Conservation (phyloP, 1,140 invertebrate species). For the Drosophila jambulina region DNA sequence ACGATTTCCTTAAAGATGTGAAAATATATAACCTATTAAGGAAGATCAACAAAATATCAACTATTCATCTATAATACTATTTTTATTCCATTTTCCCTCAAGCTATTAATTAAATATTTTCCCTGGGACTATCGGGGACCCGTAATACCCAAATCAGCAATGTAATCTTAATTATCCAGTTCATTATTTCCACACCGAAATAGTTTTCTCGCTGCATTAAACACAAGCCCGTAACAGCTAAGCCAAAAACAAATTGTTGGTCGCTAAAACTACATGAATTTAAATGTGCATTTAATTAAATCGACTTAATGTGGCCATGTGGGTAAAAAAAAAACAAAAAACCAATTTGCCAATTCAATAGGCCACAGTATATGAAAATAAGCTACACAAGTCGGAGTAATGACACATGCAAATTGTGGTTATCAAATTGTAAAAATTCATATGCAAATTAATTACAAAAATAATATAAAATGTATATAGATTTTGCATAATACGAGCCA, state of each 20-base stretch:
- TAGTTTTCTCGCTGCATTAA: slow-evolving; percentile 20
- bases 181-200: slow-evolving; percentile 19
- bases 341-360: slow-evolving; percentile 38
- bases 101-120: slow-evolving; percentile 11
- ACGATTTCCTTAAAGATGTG: too few species aligned
- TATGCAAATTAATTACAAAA: slow-evolving; percentile 43
- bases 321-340: slow-evolving; percentile 11
- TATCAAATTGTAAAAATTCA: slow-evolving; percentile 43
- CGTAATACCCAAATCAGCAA: not conserved
- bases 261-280: slow-evolving; percentile 30
- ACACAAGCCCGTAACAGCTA: slow-evolving; percentile 10
- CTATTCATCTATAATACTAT: not conserved
- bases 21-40: too few species aligned
- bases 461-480: slow-evolving; percentile 1
- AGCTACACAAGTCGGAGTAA: slow-evolving; percentile 20
- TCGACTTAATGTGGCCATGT: slow-evolving; percentile 26
- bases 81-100: not conserved
- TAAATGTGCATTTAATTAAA: slow-evolving; percentile 56
- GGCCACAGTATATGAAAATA: slow-evolving; percentile 33
- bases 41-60: not conserved
- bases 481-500: not conserved
- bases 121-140: not conserved
- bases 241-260: slow-evolving; percentile 33
- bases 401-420: slow-evolving; percentile 55
- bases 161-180: slow-evolving; percentile 15